Evolutionary conservation across 2,113 vertebrate genomes (phyloP), one percentile per base, ranked within the genome.

Genomic region (Cyanoliseus patagonus): DNA sequence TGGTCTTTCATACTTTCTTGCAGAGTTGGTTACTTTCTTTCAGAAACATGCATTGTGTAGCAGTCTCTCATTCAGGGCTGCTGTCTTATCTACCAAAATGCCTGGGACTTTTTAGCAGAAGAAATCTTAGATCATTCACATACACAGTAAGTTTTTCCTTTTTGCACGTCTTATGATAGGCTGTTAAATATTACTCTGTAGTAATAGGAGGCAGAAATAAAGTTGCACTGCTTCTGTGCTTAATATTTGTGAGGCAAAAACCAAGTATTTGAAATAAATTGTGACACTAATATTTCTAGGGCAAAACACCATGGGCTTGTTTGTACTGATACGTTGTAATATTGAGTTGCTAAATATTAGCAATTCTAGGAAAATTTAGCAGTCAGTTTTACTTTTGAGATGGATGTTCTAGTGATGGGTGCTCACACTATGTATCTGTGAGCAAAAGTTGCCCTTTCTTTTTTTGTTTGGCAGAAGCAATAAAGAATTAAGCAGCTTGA

Each of bases 71-170:
- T 70, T 37, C 51, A 30, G 13, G 24, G 35, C 39, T 90, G 83
- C 76, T 59, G 30, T 41, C 75, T 82, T 64, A 69, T 35, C 90
- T 92, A 62, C 35, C 44, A 89, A 49, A 90, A 97, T 96, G 96
- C 51, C 14, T 66, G 75, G 95, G 51, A 93, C 81, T 63, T 52
- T 88, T 92, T 91, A 91, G 88, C 82, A 77, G 57, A 24, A 49
- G 91, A 73, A 94, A 39, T 61, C 80, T 96, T 87, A 92, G 64
- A 77, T 92, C 89, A 20, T 83, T 94, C 75, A 25, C 61, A 20
- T 70, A 83, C 55, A 93, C 70, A 87, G 95, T 96, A 97, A 94
- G 91, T 95, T 90, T 78, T 87, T 64, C 14, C 31, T 53, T 89
- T 90, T 93, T 79, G 15, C 72, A 15, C 1, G 15, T 79, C 44